Base-by-base conservation (phyloP, 2,113 vertebrate genomes). In the Panurus biarmicus region DNA sequence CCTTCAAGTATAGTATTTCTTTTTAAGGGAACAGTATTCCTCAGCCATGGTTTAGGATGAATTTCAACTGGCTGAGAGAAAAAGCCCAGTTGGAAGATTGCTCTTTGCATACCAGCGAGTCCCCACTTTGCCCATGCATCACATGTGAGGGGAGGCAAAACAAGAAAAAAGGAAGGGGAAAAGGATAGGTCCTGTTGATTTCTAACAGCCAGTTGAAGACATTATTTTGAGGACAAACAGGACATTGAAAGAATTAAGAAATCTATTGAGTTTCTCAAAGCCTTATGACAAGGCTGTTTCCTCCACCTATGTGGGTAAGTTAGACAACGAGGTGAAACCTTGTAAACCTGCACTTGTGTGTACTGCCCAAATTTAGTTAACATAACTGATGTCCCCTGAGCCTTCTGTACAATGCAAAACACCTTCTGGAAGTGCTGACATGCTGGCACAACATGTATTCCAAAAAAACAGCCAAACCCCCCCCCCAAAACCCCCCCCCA, bases 71-170 rank as follows among this genome's bases (percentile, higher is more conserved):
- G 33, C 20, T 10, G 16, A 78, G 7, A 71, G 15, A 14, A 96
- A 44, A 40, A 42, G 11, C 17, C 69, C 11, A 56, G 13, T 2
- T 44, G 33, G 31, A 86, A 93, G 60, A 56, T 6, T 24, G 29
- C 45, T 78, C 17, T 71, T 40, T 36, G 38, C 28, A n/a, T 74
- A 65, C 5, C 0, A 6, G 11, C 0, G 0, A 60, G 40, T 42
- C 11, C 6, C 7, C 6, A 1, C 51, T 77, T 80, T 93, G 15
- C 28, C 48, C 2, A 2, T 40, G 28, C 12, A 58, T 77, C 33
- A 74, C 10, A 25, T 25, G 17, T 66, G 44, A 74, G 18, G 66
- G 10, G 47, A 19, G 4, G 5, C 11, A 21, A 47, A 73, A 77
- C 19, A 69, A 44, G 38, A 61, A 61, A 54, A 42, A 87, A 65